Evolutionary conservation across 2,888 invertebrate genomes (phyloP).

Genomic region (Chorisops tibialis): DNA sequence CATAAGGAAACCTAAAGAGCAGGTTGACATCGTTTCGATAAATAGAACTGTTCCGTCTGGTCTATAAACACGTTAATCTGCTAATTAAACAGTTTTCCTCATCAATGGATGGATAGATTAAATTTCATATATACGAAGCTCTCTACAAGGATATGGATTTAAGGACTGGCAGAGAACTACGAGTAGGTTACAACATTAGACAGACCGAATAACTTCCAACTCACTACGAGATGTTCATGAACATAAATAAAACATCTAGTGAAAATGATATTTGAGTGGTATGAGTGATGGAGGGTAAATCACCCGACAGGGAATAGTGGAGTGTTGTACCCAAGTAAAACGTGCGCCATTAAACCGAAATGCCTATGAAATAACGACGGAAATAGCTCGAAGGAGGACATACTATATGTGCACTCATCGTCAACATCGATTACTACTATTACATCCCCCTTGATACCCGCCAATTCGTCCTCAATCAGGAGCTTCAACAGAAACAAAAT

Average conservation of each 20-base stretch:
- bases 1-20: not conserved
- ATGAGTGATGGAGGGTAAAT: not conserved
- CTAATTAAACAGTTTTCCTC: slow-evolving; percentile 21
- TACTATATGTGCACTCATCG: too few relatives aligned
- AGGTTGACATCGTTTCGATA: slow-evolving; percentile 21
- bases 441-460: too few relatives aligned
- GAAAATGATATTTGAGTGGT: not conserved
- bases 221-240: too few relatives aligned
- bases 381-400: not conserved
- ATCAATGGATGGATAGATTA: slow-evolving; percentile 15
- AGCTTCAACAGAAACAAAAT: not conserved
- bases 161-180: too few relatives aligned
- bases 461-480: not conserved
- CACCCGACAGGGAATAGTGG: not conserved
- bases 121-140: not conserved
- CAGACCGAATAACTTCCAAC: too few relatives aligned
- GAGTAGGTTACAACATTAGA: too few relatives aligned
- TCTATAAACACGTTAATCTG: slow-evolving; percentile 16
- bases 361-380: not conserved
- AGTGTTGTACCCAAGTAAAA: slow-evolving; percentile 3
- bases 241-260: not conserved
- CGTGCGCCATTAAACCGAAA: slow-evolving; percentile 6
- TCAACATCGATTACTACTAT: too few relatives aligned
- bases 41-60: slow-evolving; percentile 11
- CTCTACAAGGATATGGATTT: too few relatives aligned